Conservation (phyloP, 2,797 vertebrate genomes). For the Chaenodraco wilsoni region DNA sequence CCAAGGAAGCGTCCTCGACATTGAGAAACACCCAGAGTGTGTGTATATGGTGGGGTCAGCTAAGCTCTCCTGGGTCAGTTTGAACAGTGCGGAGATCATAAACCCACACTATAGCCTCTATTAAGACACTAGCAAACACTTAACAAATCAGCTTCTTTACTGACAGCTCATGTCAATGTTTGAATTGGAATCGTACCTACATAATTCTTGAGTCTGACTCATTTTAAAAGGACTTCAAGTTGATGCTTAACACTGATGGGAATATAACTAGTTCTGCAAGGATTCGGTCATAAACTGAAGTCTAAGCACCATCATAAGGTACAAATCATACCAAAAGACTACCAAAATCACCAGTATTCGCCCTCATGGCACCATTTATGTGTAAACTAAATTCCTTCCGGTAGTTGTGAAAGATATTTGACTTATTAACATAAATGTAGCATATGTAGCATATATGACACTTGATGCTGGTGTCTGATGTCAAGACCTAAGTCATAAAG, state of each 20-base stretch:
- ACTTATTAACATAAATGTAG: too few species aligned
- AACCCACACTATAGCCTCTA: conserved; percentile 66
- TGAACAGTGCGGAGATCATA: conserved; percentile 70
- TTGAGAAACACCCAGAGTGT: background rate
- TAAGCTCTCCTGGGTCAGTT: conserved; percentile 57
- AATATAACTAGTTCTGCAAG: background rate
- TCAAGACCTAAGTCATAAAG: background rate
- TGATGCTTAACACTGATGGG: background rate
- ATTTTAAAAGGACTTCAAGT: background rate
- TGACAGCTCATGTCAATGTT: conserved; percentile 23
- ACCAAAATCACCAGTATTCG: too few species aligned
- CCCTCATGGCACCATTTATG: too few species aligned
- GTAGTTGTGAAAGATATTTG: too few species aligned
- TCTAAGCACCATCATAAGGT: background rate
- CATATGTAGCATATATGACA: too few species aligned
- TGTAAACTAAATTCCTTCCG: too few species aligned
- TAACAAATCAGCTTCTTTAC: conserved; percentile 57
- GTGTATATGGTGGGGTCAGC: conserved; percentile 35
- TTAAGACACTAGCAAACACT: conserved; percentile 55
- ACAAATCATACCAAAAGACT: too few species aligned
- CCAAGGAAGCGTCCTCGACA: too few species aligned
- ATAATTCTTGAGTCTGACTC: background rate
- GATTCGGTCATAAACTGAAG: background rate
- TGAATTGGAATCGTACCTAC: background rate
- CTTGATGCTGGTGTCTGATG: background rate